Base-by-base conservation (phyloP, 2,888 invertebrate genomes). In the Cantharis nigra region DNA sequence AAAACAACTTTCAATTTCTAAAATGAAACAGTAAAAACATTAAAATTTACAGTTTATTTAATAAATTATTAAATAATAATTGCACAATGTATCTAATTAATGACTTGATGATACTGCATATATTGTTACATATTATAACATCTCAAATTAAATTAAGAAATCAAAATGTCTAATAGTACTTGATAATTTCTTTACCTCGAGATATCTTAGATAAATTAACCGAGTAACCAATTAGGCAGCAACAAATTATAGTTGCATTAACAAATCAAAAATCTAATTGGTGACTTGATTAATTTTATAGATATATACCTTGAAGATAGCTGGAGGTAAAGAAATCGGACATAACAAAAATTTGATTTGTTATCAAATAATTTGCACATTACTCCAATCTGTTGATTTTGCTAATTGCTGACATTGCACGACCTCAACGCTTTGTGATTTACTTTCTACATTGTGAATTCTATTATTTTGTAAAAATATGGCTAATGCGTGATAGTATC, bases 401-500 rank as follows among this genome's bases (percentile, higher is more conserved):
- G 69, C 71, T 7, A 67, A 30, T 64, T 49, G 64, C 26, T 62
- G 13, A 63, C 49, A 69, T 49, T 49, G 49, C 18, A 18, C 26
- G 63, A 20, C 69, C 26, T 70, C 49, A 10, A 65, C 23, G 11
- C 67, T 65, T 30, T 33, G 70, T n/a, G 62, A 63, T 69, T 63
- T 74, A 28, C 20, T 78, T 71, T 80, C 81, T 13, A 77, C 78
- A 64, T 82, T 83, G 74, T 85, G 85, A 70, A 86, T 72, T 65
- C 86, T 81, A 81, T 87, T 88, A 78, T 87, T 88, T 83, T 88
- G 88, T 73, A 92, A 85, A 83, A 92, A 92, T 78, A 90, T 89
- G 83, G 91, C 90, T 77, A 92, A 85, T 1, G 90, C 89, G 23
- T 90, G 87, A 84, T 93, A 94, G 84, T 97, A 98, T 80, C 95